Conservation (phyloP, 2,113 vertebrate genomes). For the Mus pahari region DNA sequence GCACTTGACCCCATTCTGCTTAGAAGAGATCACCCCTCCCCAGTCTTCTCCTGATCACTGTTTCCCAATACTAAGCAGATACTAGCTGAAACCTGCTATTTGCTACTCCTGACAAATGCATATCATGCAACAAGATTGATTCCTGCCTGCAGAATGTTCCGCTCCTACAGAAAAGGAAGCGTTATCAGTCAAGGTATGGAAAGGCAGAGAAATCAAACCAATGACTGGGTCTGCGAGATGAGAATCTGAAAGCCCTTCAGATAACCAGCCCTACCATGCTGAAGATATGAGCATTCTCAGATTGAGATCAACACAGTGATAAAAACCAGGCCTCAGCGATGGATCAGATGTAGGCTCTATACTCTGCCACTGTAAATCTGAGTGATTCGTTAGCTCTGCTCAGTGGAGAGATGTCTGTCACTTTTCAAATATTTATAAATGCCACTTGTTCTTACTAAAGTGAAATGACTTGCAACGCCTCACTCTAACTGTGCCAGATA, state of each 20-base stretch:
- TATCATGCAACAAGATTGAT: not conserved
- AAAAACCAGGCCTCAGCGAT: not conserved
- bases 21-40: not conserved
- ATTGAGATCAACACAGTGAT: not conserved
- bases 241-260: not conserved
- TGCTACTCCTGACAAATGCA: not conserved
- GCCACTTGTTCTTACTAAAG: not conserved
- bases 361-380: not conserved
- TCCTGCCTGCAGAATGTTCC: not conserved
- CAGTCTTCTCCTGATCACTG: not conserved
- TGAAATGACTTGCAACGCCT: not conserved
- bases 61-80: not conserved
- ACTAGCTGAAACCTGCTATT: not conserved
- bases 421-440: constrained; percentile 34
- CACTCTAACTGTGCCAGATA: constrained; percentile 14
- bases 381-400: not conserved
- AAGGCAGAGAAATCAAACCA: not conserved
- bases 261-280: not conserved
- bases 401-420: not conserved
- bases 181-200: not conserved
- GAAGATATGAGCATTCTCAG: not conserved
- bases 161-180: not conserved
- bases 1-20: not conserved
- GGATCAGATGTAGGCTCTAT: not conserved
- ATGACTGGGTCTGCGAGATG: not conserved